Base-by-base conservation (phyloP, 2,797 vertebrate species). In the Acrocephalus scirpaceus region DNA sequence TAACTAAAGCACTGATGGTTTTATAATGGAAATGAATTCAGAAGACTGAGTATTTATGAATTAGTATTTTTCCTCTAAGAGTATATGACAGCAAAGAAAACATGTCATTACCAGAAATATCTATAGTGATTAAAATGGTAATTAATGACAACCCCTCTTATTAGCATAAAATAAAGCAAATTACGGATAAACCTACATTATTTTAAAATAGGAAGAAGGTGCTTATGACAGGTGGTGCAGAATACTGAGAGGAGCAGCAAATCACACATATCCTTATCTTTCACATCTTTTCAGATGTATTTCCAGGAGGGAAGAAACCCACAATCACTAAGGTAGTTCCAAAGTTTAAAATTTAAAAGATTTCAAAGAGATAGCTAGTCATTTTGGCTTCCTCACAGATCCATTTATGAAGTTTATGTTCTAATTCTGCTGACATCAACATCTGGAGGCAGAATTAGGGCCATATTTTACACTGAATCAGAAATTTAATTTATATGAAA, bases 11-110 rank as follows among this genome's bases (percentile, higher is more conserved):
- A 95, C 67, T 90, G 93, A 86, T 93, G 82, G 57, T 95, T 97
- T 97, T 97, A 95, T 93, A 78, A 96, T 94, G 94, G 88, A 97
- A 98, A 97, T 93, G 10, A 96, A 93, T 87, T 53, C 76, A 91
- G 67, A 88, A 90, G 48, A 88, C 89, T 95, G 92, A 97, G 95
- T 97, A 93, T 95, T 95, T 97, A 95, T 97, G 75, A 96, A 96
- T 92, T 92, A 65, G 45, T 88, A 83, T 92, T 80, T 95, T 97
- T 96, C 69, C 76, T 93, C 71, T 86, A 95, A 91, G 77, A 95
- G 42, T 95, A 78, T 95, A 82, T 85, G 92, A 96, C 84, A 96
- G 78, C 48, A 93, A 50, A 81, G 88, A 95, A 98, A 97, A 97
- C 88, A 92, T 61, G 54, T 48, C 95, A 97, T 97, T 97, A 97